phyloP scores from a whole-genome alignment of 2,113 vertebrate genomes.

The Hippocampus comes region DNA sequence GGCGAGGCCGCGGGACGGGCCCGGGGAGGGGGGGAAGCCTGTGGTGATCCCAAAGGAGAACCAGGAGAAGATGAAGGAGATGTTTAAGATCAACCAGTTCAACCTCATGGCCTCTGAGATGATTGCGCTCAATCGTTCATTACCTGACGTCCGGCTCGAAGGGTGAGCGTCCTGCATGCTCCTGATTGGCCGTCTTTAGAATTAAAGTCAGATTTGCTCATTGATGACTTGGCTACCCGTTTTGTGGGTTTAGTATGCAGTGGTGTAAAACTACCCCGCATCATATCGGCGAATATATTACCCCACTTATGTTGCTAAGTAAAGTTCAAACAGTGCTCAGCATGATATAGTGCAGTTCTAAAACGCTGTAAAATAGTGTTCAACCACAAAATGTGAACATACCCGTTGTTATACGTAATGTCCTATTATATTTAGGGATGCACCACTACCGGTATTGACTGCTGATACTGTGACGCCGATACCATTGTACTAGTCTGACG shows the following conservation, averaged over 20 bases:
- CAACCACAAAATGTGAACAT: too few relatives aligned
- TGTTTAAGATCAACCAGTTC: slow-evolving; percentile 99
- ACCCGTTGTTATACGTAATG: too few relatives aligned
- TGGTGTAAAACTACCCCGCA: background rate
- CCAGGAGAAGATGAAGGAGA: slow-evolving; percentile 99
- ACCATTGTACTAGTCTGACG: too few relatives aligned
- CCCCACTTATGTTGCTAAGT: background rate
- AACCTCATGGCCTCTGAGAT: slow-evolving; percentile 99
- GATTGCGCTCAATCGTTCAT: slow-evolving; percentile 95
- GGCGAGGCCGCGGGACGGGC: slow-evolving; percentile 88
- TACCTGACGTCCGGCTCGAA: slow-evolving; percentile 95
- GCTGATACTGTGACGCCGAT: too few relatives aligned
- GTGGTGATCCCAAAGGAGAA: slow-evolving; percentile 96
- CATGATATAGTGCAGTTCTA: background rate
- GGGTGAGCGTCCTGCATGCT: slow-evolving; percentile 78
- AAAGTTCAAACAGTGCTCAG: background rate
- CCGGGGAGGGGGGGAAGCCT: slow-evolving; percentile 96
- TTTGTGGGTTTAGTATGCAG: background rate
- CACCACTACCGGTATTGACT: too few relatives aligned
- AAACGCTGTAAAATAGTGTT: background rate
- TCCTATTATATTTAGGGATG: too few relatives aligned
- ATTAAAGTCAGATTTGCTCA: background rate
- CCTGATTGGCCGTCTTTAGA: slow-evolving; percentile 8
- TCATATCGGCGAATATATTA: background rate
- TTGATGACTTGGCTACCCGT: background rate